These are phyloP conservation scores for Caenorhabditis drosophilae DNA, from an alignment of 2,888 invertebrate species.

Conservation along the genomic window DNA sequence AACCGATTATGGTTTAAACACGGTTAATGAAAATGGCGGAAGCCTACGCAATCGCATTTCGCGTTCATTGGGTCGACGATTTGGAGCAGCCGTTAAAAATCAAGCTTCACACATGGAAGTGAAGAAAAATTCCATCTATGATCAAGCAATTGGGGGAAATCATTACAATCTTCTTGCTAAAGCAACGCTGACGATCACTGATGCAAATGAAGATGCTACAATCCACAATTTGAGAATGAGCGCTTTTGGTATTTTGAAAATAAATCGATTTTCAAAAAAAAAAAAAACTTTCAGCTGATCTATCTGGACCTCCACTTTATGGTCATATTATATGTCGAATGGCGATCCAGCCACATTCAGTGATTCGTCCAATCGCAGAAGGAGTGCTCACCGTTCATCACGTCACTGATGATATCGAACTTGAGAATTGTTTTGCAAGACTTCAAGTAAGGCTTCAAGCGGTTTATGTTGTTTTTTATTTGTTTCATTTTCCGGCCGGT, in stretches of 20 bases:
- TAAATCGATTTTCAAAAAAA: not conserved
- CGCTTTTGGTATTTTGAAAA: constrained; percentile 38
- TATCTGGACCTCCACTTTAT: constrained; percentile 54
- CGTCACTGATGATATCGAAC: constrained; percentile 26
- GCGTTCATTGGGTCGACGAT: constrained; percentile 49
- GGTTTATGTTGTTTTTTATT: too few relatives aligned
- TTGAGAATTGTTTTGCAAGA: constrained; percentile 35
- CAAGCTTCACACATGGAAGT: constrained; percentile 14
- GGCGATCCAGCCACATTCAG: constrained; percentile 49
- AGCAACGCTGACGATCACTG: constrained; percentile 41
- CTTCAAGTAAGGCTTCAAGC: constrained; percentile 42
- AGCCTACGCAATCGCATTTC: constrained; percentile 48
- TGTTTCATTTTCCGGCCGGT: constrained; percentile 36
- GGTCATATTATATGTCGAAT: constrained; percentile 51
- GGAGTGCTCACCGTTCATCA: constrained; percentile 47
- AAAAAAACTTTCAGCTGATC: constrained; percentile 48
- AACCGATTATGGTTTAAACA: constrained; percentile 41
- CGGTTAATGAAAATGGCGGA: constrained; percentile 26
- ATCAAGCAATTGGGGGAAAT: constrained; percentile 37
- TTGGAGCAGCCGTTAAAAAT: constrained; percentile 42
- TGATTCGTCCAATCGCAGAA: constrained; percentile 44
- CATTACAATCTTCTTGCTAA: constrained; percentile 51
- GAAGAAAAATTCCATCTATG: constrained; percentile 16
- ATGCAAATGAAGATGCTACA: constrained; percentile 50
- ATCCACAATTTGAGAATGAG: constrained; percentile 51